Conservation (phyloP, 2,797 vertebrate species). For the Enteromius argenteus region DNA sequence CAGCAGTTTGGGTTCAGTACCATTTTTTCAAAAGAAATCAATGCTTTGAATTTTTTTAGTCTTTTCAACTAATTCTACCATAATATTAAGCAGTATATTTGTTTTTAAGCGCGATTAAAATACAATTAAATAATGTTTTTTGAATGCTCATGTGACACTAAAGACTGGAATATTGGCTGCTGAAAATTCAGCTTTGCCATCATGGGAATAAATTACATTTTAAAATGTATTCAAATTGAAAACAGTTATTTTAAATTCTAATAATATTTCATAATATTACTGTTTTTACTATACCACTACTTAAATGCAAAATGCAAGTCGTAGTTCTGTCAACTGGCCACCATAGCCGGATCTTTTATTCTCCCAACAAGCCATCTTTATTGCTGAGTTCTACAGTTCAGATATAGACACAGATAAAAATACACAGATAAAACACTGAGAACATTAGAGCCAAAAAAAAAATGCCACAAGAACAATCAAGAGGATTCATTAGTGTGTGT, state of each 20-base stretch:
- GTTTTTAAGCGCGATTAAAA: not conserved
- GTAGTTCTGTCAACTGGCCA: not conserved
- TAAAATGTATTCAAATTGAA: not conserved
- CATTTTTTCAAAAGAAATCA: not conserved
- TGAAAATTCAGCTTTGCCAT: not conserved
- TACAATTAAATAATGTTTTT: not conserved
- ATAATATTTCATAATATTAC: not conserved
- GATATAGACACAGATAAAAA: slow-evolving; percentile 22
- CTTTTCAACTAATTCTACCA: not conserved
- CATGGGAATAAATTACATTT: not conserved
- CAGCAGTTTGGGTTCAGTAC: not conserved
- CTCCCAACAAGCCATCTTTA: not conserved
- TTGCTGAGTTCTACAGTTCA: not conserved
- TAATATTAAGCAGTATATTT: not conserved
- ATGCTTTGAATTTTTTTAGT: not conserved
- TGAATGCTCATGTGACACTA: not conserved
- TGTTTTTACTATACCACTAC: not conserved
- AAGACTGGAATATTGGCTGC: not conserved
- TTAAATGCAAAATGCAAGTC: not conserved
- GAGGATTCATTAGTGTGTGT: slow-evolving; percentile 55
- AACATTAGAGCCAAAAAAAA: slow-evolving; percentile 10
- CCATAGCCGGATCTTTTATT: not conserved
- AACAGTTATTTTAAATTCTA: not conserved
- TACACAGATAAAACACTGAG: slow-evolving; percentile 43
- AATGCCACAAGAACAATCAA: slow-evolving; percentile 49